Evolutionary conservation across 2,797 vertebrate genomes (phyloP), one percentile per base, ranked within the genome.

Genomic region (Tinamus major): DNA sequence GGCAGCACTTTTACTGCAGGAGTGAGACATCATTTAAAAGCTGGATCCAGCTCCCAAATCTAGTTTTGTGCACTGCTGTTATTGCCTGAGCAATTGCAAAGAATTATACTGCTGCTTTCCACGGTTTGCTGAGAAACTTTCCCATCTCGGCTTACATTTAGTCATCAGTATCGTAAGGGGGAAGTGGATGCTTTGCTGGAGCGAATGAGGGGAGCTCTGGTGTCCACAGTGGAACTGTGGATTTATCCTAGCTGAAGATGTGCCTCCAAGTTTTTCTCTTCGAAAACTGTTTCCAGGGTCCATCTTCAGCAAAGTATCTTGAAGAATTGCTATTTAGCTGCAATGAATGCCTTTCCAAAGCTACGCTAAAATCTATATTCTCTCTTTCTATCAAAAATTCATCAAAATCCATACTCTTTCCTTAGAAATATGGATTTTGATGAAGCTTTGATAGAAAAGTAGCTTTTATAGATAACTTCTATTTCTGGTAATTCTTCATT

Each of bases 1-100:
- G 63, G 53, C 62, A 86, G 72, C 58, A 81, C 59, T 91, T 92
- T 87, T 93, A 77, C 56, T 93, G 51, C 59, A 93, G 55, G 31
- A 87, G 56, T 89, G 72, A 91, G 39, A 69, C 42, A 71, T 87
- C 35, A 37, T n/a, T 79, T 92, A 77, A 65, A 85, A 76, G 17
- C 18, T 89, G 44, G 29, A 2, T 31, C 26, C 20, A 48, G 26
- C 26, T 89, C 31, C 62, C 46, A 90, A 11, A 78, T 64, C 41
- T 68, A 44, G 59, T 51, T 79, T 33, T 83, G 70, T 48, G 42
- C 65, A 48, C 69, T 76, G 26, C 33, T 72, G 35, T 35, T 78
- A 55, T 46, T 85, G 49, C 44, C 39, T 75, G 59, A 80, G 35
- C 33, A 78, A 42, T 69, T 83, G 41, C 14, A 39, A 68, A 55